phyloP scores from a whole-genome alignment of 2,797 vertebrate genomes.

The Delichon dasypus region DNA sequence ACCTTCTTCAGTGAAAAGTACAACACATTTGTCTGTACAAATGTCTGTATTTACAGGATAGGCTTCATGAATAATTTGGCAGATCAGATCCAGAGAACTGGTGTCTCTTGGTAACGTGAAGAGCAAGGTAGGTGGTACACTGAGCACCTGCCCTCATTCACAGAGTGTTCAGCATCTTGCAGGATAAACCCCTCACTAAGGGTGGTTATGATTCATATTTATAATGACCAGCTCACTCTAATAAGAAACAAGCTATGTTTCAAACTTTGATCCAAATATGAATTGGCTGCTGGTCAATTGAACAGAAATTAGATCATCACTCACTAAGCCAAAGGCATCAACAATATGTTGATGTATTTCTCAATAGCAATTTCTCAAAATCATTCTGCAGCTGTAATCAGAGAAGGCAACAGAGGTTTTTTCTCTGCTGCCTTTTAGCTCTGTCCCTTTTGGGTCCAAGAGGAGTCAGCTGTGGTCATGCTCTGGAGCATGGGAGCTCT shows the following conservation, averaged over 20 bases:
- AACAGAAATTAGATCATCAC: conserved; percentile 67
- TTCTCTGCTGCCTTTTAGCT: not conserved
- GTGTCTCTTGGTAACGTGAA: not conserved
- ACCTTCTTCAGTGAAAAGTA: not conserved
- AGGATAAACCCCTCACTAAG: not conserved
- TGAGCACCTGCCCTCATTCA: not conserved
- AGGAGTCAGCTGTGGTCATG: not conserved
- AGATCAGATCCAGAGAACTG: not conserved
- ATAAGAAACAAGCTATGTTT: conserved; percentile 5
- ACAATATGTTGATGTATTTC: conserved; percentile 56
- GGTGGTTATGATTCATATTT: not conserved
- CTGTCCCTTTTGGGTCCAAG: not conserved
- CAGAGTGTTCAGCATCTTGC: not conserved
- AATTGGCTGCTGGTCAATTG: conserved; percentile 66
- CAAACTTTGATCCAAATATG: conserved; percentile 39
- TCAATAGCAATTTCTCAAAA: conserved; percentile 65
- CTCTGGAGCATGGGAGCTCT: not conserved
- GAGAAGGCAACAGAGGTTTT: conserved; percentile 42
- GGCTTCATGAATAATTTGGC: not conserved
- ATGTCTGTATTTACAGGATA: not conserved
- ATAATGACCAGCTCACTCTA: not conserved
- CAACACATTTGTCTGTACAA: not conserved
- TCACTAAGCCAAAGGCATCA: conserved; percentile 44
- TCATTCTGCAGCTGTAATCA: conserved; percentile 61
- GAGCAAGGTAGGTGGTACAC: not conserved